Percentiles rank a stretch among this genome's conserved stretches.
Evolutionary conservation across 2,113 vertebrate genomes (phyloP).

Genomic region (Philantomba maxwellii): DNA sequence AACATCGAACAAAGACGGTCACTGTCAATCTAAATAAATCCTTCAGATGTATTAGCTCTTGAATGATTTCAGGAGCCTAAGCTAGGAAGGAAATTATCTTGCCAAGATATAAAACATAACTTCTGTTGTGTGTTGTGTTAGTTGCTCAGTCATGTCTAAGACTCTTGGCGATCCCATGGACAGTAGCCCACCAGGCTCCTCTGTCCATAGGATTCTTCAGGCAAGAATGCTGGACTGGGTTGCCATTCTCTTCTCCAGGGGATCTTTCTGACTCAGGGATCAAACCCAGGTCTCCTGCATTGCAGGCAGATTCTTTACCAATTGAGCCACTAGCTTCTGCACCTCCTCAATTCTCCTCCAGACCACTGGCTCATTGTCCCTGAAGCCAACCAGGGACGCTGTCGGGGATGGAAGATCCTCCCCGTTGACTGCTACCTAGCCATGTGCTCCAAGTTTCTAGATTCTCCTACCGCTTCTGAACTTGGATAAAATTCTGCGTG

Average conservation of each 20-base stretch:
- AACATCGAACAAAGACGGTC: not conserved
- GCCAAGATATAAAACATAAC: not conserved
- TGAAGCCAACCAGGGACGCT: not conserved
- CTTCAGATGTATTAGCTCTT: not conserved
- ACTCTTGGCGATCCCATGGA: not conserved
- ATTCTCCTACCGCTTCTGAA: not conserved
- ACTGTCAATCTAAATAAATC: not conserved
- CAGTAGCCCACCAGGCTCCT: not conserved
- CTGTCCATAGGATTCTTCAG: not conserved
- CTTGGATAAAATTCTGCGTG: not conserved
- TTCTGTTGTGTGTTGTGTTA: not conserved
- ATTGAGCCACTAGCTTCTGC: not conserved
- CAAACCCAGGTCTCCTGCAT: not conserved
- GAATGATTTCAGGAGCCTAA: not conserved
- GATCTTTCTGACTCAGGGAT: not conserved
- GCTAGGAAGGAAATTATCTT: not conserved
- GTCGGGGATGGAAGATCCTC: not conserved
- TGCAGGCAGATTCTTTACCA: not conserved
- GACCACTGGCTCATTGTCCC: not conserved
- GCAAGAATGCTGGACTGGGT: not conserved
- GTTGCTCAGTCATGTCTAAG: not conserved
- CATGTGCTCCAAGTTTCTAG: not conserved
- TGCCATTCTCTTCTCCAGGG: not conserved
- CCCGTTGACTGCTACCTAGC: not conserved
- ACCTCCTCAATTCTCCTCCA: not conserved